Evolutionary conservation across 2,888 invertebrate genomes (phyloP).

Genomic region (Spisula subtruncata): DNA sequence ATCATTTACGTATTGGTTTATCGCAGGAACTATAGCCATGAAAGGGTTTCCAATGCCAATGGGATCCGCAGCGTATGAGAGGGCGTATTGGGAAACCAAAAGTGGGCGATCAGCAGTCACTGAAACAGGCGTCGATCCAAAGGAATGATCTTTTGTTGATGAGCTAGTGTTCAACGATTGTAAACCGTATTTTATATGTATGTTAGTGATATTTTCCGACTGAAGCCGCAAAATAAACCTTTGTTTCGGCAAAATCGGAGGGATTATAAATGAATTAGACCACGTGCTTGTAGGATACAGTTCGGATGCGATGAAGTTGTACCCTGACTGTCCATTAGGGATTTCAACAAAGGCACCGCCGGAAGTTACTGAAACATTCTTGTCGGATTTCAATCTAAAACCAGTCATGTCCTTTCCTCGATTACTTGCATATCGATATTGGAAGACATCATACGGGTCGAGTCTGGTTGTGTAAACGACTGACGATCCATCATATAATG

Average conservation of each 20-base stretch:
- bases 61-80: not conserved
- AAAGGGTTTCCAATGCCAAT: not conserved
- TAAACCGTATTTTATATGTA: not conserved
- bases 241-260: constrained; percentile 18
- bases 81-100: constrained; percentile 24
- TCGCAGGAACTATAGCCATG: constrained; percentile 24
- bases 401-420: constrained; percentile 18
- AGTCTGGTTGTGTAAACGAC: not conserved
- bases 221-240: not conserved
- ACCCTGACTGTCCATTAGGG: too few species aligned
- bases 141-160: not conserved
- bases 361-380: not conserved
- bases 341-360: constrained; percentile 14
- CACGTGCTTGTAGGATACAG: constrained; percentile 1
- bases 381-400: not conserved
- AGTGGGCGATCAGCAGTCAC: not conserved
- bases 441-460: constrained; percentile 24
- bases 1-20: constrained; percentile 32
- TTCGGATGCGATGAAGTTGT: not conserved
- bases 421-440: not conserved
- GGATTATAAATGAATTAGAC: constrained; percentile 27
- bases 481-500: not conserved
- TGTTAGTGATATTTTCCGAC: not conserved
- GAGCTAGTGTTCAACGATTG: not conserved
- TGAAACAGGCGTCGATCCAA: not conserved